Conservation (phyloP, 2,797 vertebrate genomes). For the Gila robusta region DNA sequence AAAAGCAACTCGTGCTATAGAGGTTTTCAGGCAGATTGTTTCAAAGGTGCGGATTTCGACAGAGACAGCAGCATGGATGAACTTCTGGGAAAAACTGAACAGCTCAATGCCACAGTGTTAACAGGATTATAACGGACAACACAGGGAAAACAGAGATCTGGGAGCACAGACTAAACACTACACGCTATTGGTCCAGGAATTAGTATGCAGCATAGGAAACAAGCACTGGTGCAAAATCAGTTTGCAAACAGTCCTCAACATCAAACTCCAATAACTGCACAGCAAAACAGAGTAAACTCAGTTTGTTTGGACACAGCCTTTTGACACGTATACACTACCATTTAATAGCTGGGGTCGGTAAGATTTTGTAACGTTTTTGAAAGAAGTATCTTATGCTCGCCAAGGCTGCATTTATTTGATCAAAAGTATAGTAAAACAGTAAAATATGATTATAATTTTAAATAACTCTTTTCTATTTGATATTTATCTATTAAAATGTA, state of each 20-base stretch:
- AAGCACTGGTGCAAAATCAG: neutral
- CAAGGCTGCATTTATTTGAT: too few relatives aligned
- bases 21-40: conserved; percentile 12
- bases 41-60: conserved; percentile 7
- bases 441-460: too few relatives aligned
- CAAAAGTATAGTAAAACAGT: too few relatives aligned
- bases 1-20: conserved; percentile 32
- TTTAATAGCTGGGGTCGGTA: neutral
- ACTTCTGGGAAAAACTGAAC: conserved; percentile 11
- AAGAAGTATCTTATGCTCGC: too few relatives aligned
- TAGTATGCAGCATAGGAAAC: conserved; percentile 50
- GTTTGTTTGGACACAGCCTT: neutral
- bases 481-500: too few relatives aligned
- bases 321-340: neutral
- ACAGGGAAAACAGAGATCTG: conserved; percentile 1
- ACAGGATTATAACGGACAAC: neutral
- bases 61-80: neutral
- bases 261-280: conserved; percentile 47
- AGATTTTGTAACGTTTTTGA: too few relatives aligned
- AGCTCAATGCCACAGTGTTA: neutral
- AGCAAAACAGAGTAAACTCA: conserved; percentile 9
- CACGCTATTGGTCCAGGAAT: conserved; percentile 21
- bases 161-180: neutral
- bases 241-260: conserved; percentile 55
- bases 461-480: too few relatives aligned